A percentile compares a stretch with the other conserved stretches of the same genome.
Conservation (phyloP, 2,888 invertebrate species). For the Hermodice carunculata region DNA sequence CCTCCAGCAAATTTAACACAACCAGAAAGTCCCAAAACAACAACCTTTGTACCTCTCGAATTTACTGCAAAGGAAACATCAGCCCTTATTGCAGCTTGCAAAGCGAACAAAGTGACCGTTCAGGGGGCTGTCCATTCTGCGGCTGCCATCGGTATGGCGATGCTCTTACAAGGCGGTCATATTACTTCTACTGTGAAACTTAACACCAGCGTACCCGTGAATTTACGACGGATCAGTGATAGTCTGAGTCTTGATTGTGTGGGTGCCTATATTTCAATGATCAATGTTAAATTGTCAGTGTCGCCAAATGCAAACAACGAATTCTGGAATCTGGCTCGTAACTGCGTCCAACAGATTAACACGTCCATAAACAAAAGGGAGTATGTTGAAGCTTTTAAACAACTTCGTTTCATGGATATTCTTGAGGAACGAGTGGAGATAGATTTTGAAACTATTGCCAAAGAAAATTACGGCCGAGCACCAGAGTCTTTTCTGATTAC, state of each 20-base stretch:
- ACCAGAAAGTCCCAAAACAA: not conserved
- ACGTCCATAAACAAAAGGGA: too few relatives aligned
- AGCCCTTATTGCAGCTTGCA: not conserved
- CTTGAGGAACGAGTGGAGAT: too few relatives aligned
- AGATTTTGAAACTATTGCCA: not conserved
- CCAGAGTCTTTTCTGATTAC: not conserved
- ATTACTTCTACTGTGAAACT: not conserved
- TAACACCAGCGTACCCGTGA: not conserved
- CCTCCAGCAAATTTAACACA: not conserved
- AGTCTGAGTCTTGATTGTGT: not conserved
- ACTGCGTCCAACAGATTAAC: too few relatives aligned
- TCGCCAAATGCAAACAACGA: too few relatives aligned
- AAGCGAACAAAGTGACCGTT: not conserved
- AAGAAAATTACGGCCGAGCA: not conserved
- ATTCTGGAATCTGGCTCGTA: too few relatives aligned
- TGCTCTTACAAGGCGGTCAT: not conserved
- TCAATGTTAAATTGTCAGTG: not conserved
- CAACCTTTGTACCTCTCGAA: not conserved
- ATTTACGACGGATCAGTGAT: not conserved
- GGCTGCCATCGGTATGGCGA: not conserved
- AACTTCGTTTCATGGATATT: too few relatives aligned
- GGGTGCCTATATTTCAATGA: not conserved
- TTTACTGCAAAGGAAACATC: not conserved
- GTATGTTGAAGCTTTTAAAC: too few relatives aligned
- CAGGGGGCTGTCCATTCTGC: not conserved